Percentiles rank a stretch among this genome's conserved stretches.
These are phyloP conservation scores for Poecile montanus DNA, from an alignment of 2,797 vertebrate genomes.

Conservation along the genomic window DNA sequence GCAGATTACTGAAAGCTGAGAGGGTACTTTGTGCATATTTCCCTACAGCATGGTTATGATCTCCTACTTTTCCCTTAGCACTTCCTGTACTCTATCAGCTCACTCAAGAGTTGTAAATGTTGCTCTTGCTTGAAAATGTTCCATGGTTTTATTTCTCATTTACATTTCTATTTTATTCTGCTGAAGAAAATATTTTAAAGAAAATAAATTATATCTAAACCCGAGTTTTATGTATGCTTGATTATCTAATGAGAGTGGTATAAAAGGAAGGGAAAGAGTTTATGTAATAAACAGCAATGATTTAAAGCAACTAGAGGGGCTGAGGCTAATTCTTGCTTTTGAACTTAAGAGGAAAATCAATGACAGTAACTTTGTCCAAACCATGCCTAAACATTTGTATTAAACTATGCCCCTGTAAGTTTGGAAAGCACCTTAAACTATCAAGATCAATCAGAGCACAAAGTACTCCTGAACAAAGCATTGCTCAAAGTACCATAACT, in stretches of 20 bases:
- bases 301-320: background rate
- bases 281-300: background rate
- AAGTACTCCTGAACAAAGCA: background rate
- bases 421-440: background rate
- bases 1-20: background rate
- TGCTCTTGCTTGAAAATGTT: background rate
- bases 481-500: background rate
- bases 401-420: background rate
- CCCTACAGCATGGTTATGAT: background rate
- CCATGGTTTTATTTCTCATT: background rate
- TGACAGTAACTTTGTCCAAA: background rate
- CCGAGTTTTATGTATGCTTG: background rate
- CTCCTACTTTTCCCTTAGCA: background rate
- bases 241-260: background rate
- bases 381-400: background rate
- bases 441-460: background rate
- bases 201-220: background rate
- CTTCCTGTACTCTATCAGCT: background rate
- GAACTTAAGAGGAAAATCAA: conserved; percentile 20
- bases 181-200: background rate
- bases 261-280: background rate
- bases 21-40: background rate
- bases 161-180: background rate
- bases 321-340: background rate
- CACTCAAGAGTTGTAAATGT: accelerated